Conservation (phyloP, 1,140 invertebrate species). For the Phocides pigmalion region DNA sequence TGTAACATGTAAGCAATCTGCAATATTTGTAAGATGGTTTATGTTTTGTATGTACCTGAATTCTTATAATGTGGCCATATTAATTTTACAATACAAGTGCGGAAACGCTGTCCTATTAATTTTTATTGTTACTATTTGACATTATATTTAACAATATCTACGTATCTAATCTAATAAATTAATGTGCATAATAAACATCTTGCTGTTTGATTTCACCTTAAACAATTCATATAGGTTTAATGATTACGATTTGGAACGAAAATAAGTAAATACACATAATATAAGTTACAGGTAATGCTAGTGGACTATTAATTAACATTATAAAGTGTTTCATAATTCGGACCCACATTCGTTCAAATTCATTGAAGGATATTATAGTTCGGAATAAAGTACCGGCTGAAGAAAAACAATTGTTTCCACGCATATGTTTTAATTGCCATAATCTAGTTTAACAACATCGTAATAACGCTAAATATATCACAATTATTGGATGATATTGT, state of each 20-base stretch:
- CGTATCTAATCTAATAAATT: constrained; percentile 62
- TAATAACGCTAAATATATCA: constrained; percentile 66
- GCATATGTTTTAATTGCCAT: constrained; percentile 1
- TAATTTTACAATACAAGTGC: constrained; percentile 59
- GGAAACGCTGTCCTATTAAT: constrained; percentile 57
- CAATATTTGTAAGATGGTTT: constrained; percentile 68
- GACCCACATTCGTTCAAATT: no score
- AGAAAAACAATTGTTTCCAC: no score
- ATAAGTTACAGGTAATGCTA: no score
- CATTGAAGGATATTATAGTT: no score
- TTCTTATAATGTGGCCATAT: constrained; percentile 79
- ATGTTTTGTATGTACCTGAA: constrained; percentile 80
- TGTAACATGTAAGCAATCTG: constrained; percentile 68
- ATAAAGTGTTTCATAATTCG: no score
- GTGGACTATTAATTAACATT: no score
- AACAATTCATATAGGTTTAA: not conserved
- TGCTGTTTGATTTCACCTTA: constrained; percentile 43
- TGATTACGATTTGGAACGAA: no score
- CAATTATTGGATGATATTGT: constrained; percentile 59
- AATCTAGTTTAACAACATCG: constrained; percentile 33
- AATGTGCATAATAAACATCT: constrained; percentile 65
- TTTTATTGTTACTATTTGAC: constrained; percentile 70
- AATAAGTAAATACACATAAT: no score
- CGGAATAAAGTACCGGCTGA: no score
- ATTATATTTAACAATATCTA: constrained; percentile 69